These are phyloP conservation scores for Lota lota DNA, from an alignment of 2,113 vertebrate species.

Conservation along the genomic window DNA sequence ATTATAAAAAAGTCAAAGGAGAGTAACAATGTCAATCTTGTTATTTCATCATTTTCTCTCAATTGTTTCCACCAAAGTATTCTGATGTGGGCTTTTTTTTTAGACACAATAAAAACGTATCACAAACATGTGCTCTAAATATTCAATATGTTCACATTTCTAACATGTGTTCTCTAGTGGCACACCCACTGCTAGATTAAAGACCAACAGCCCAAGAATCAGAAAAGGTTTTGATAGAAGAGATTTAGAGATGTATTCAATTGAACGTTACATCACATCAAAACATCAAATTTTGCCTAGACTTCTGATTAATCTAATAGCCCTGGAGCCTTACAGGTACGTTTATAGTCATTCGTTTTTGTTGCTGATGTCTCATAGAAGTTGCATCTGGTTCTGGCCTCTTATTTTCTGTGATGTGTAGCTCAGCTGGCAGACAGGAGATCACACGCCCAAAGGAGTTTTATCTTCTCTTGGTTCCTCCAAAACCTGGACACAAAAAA, in stretches of 20 bases:
- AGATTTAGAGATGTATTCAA: neutral
- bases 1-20: neutral
- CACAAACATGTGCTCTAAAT: no score
- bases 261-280: neutral
- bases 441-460: neutral
- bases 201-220: no score
- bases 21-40: no score
- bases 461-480: conserved; percentile 74
- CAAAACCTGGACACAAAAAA: conserved; percentile 60
- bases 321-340: neutral
- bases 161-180: no score
- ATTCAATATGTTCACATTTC: no score
- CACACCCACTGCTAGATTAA: no score
- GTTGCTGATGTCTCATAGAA: neutral
- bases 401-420: neutral
- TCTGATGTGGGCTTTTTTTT: no score
- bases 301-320: neutral
- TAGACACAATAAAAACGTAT: no score
- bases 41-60: no score
- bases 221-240: no score
- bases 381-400: neutral
- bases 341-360: neutral
- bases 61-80: no score
- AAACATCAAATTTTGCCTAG: neutral
- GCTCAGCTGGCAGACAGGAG: neutral